Percentiles rank a stretch among this genome's conserved stretches.
Conservation (phyloP, 2,888 invertebrate genomes). For the Acronicta aceris region DNA sequence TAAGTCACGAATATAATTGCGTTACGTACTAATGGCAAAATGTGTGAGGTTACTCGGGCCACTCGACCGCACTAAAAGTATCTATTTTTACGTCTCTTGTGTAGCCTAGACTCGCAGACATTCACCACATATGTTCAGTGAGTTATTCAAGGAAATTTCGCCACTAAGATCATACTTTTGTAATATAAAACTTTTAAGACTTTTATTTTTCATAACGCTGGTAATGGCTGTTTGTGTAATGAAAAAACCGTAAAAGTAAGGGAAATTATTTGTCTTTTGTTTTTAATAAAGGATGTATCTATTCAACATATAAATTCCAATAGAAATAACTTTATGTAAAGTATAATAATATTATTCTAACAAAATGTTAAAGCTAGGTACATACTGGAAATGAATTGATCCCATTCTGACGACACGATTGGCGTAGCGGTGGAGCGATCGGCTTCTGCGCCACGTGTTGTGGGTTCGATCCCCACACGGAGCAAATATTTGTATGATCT, state of each 20-base stretch:
- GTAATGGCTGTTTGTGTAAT: slow-evolving; percentile 5
- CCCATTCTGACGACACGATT: too few species aligned
- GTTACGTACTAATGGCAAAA: neutral
- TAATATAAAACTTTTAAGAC: slow-evolving; percentile 27
- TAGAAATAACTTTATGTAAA: too few species aligned
- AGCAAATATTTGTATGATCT: too few species aligned
- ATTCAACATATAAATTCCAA: too few species aligned
- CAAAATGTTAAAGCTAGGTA: too few species aligned
- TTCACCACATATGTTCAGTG: slow-evolving; percentile 29
- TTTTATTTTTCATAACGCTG: slow-evolving; percentile 1
- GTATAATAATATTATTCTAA: too few species aligned
- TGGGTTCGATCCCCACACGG: too few species aligned
- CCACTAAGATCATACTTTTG: slow-evolving; percentile 6
- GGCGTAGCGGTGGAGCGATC: too few species aligned
- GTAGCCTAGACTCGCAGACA: slow-evolving; percentile 14
- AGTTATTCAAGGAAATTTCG: slow-evolving; percentile 24
- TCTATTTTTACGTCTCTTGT: slow-evolving; percentile 27
- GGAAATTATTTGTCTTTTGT: neutral
- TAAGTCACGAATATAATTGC: slow-evolving; percentile 4
- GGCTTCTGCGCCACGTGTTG: too few species aligned
- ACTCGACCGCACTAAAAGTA: slow-evolving; percentile 22
- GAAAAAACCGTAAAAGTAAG: slow-evolving; percentile 1
- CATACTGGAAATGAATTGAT: too few species aligned
- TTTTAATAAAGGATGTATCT: neutral
- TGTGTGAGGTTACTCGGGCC: slow-evolving; percentile 1